Conservation (phyloP, 2,888 invertebrate genomes). For the Gibbula magus region DNA sequence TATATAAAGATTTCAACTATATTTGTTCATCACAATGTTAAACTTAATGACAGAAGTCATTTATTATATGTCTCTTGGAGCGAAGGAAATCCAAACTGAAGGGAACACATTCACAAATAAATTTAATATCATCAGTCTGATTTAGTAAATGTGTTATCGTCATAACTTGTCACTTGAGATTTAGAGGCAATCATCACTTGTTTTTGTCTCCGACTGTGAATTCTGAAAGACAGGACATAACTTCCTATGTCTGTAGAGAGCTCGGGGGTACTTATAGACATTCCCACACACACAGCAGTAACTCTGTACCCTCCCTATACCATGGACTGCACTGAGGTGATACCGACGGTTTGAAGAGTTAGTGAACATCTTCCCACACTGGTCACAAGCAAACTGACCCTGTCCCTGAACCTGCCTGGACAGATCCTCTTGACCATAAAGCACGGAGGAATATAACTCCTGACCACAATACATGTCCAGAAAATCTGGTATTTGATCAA, state of each 20-base stretch:
- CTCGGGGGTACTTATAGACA: conserved; percentile 6
- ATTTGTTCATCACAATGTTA: too few species aligned
- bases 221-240: not conserved
- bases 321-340: not conserved
- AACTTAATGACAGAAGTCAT: too few species aligned
- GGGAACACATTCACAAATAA: too few species aligned
- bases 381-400: not conserved
- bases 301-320: not conserved
- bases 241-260: not conserved
- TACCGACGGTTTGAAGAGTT: not conserved
- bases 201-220: too few species aligned
- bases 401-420: not conserved
- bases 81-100: too few species aligned
- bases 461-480: not conserved
- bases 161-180: too few species aligned
- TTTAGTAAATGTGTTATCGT: too few species aligned
- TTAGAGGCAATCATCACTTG: too few species aligned
- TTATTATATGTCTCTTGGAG: too few species aligned
- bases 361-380: conserved; percentile 11
- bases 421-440: not conserved
- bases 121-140: too few species aligned
- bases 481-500: too few species aligned
- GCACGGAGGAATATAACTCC: not conserved
- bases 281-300: conserved; percentile 4
- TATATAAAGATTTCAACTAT: too few species aligned